Evolutionary conservation across 2,113 vertebrate genomes (phyloP).

Genomic region (Drymodes brunneopygia): DNA sequence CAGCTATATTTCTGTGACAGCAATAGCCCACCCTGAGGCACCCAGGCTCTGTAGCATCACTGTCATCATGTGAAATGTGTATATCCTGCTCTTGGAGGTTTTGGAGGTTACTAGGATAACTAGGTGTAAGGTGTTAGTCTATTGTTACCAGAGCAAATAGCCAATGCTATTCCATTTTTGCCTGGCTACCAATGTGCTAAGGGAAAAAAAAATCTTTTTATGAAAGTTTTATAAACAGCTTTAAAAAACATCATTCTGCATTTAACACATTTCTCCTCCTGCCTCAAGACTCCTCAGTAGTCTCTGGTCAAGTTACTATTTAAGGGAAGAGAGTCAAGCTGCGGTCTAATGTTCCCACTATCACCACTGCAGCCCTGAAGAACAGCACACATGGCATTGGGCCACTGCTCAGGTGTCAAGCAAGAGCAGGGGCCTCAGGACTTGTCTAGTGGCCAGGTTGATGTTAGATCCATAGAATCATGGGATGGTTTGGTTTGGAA

Average conservation of each 20-base stretch:
- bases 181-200: neutral
- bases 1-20: neutral
- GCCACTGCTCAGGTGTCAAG: neutral
- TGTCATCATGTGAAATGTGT: neutral
- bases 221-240: neutral
- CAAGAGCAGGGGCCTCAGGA: neutral
- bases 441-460: neutral
- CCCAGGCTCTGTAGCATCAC: neutral
- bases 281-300: neutral
- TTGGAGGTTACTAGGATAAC: neutral
- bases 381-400: fast-evolving
- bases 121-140: neutral
- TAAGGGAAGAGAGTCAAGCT: neutral
- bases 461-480: neutral
- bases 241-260: neutral
- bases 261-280: neutral
- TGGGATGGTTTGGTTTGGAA: neutral
- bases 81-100: neutral
- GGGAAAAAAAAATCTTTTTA: neutral
- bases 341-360: neutral
- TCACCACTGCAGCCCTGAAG: neutral
- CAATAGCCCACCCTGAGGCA: neutral
- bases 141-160: neutral
- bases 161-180: neutral
- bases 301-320: neutral